These are phyloP conservation scores for Tragopan temminckii DNA, from an alignment of 2,797 vertebrate genomes.

Conservation along the genomic window DNA sequence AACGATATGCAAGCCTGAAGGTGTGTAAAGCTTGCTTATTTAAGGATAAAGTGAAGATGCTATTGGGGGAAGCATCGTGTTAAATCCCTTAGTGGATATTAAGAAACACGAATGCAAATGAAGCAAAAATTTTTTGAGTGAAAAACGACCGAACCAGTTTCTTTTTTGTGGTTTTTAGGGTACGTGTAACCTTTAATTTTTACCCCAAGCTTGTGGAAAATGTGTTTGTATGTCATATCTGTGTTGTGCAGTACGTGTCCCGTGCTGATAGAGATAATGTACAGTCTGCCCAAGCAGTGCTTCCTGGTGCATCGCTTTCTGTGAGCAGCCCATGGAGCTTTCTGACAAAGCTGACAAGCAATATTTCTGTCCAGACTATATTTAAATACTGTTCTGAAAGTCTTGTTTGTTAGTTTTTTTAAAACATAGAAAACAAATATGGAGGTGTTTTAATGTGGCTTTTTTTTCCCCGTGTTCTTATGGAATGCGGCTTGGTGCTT, in stretches of 20 bases:
- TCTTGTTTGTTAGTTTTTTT: not conserved
- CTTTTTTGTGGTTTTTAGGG: not conserved
- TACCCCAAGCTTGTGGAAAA: not conserved
- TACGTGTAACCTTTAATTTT: not conserved
- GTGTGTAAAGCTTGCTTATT: not conserved
- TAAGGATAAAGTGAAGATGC: not conserved
- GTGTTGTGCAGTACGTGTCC: not conserved
- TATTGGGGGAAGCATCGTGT: not conserved
- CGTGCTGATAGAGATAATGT: not conserved
- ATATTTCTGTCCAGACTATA: not conserved
- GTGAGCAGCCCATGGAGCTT: slow-evolving; percentile 21
- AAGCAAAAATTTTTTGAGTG: not conserved
- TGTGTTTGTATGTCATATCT: fast-evolving
- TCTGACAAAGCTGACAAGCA: not conserved
- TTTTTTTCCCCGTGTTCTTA: not conserved
- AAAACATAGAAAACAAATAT: not conserved
- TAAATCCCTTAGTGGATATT: not conserved
- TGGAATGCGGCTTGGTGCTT: not conserved
- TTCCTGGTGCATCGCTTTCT: slow-evolving; percentile 26
- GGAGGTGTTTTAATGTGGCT: not conserved
- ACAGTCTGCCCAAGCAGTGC: slow-evolving; percentile 23
- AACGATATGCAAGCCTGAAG: not conserved
- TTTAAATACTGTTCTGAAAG: slow-evolving; percentile 28
- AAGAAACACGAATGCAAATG: not conserved
- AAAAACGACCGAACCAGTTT: not conserved